phyloP scores from a whole-genome alignment of 2,888 invertebrate genomes.

The Aplocera efformata region DNA sequence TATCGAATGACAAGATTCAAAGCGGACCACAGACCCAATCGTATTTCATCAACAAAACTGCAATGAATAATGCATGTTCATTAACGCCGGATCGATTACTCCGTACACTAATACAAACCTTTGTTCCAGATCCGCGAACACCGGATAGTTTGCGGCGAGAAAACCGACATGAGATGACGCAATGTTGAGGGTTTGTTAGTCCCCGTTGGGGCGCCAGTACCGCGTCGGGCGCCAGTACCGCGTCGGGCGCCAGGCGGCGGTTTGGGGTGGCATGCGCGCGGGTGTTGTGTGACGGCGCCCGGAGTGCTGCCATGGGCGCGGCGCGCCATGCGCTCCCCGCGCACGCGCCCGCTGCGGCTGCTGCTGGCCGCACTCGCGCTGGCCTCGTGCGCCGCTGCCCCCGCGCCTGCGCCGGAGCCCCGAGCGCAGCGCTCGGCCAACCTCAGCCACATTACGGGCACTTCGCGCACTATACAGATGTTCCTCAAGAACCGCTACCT shows the following conservation, averaged over 20 bases:
- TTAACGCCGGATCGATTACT: slow-evolving; percentile 36
- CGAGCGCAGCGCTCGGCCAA: slow-evolving; percentile 89
- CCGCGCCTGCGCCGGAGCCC: slow-evolving; percentile 74
- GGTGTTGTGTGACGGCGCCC: slow-evolving; percentile 72
- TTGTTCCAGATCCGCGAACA: slow-evolving; percentile 67
- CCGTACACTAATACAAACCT: slow-evolving; percentile 41
- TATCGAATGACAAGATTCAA: slow-evolving; percentile 6
- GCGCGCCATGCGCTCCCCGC: slow-evolving; percentile 76
- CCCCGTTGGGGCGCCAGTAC: slow-evolving; percentile 23
- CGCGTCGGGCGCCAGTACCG: slow-evolving; percentile 30
- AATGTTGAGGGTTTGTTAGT: slow-evolving; percentile 14
- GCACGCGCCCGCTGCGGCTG: slow-evolving; percentile 77
- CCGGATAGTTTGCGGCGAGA: slow-evolving; percentile 51
- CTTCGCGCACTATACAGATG: slow-evolving; percentile 89
- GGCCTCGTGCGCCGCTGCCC: slow-evolving; percentile 70
- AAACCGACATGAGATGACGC: slow-evolving; percentile 43
- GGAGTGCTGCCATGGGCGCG: slow-evolving; percentile 77
- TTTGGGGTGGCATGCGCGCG: slow-evolving; percentile 53
- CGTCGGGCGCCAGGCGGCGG: slow-evolving; percentile 28
- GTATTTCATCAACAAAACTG: slow-evolving; percentile 21
- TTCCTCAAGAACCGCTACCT: slow-evolving; percentile 91
- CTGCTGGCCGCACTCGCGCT: slow-evolving; percentile 77
- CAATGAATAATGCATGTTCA: slow-evolving; percentile 17
- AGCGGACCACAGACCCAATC: slow-evolving; percentile 17
- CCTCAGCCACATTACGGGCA: slow-evolving; percentile 89